Base-by-base conservation (phyloP, 2,113 vertebrate species). In the Neomonachus schauinslandi region DNA sequence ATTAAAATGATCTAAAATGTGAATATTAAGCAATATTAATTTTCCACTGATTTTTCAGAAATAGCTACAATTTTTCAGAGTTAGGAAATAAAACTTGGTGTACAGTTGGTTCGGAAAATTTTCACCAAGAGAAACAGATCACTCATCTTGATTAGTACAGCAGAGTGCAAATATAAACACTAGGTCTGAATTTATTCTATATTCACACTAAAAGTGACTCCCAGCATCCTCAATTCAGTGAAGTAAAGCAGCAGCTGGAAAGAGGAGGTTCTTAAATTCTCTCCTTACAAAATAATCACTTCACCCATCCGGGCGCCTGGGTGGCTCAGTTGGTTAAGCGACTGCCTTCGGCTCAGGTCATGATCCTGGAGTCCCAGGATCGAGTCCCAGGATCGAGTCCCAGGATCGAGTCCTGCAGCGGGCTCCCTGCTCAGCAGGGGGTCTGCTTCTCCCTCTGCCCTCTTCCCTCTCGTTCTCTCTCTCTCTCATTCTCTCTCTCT, bases 31-130 rank as follows among this genome's bases (percentile, higher is more conserved):
- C 24, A 95, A 76, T 36, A 92, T 46, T 89, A 57, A 81, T 33
- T 97, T 85, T 88, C 61, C 91, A 67, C 5, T 89, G 19, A 39
- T 46, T 95, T 94, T 96, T 97, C 28, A 85, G 28, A 93, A 97
- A 59, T 14, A 95, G 53, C 72, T 74, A 92, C 5, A 95, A 69
- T 63, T 95, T 95, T 95, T 88, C 53, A 87, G 18, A 84, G 53
- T 81, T 88, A 19, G 6, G 5, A 65, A 92, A 94, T 82, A 71
- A 93, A 96, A 7, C 49, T 42, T 89, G 36, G 93, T 36, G 74
- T 57, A 91, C 8, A 77, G 18, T 89, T 24, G 95, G 10, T 36
- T 89, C 39, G 92, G 46, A 96, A 95, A 96, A 85, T 77, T 71
- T 88, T 93, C 49, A 92, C n/a, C 4, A 83, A 87, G 42, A 97